A percentile compares a stretch with the other conserved stretches of the same genome.
Evolutionary conservation across 1,140 invertebrate species (phyloP).

Genomic region (Drosophila pseudoananassae): DNA sequence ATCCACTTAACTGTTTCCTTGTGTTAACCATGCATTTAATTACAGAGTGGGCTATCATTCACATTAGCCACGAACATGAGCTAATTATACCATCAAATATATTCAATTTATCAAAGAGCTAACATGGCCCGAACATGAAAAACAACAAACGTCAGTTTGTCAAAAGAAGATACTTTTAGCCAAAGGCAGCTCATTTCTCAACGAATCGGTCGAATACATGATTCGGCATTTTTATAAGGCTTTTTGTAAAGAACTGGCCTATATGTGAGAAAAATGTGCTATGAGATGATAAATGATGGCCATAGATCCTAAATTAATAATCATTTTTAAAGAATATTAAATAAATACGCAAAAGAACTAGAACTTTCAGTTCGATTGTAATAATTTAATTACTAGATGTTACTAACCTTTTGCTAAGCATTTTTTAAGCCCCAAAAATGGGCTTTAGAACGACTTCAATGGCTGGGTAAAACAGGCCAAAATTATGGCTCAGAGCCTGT

Average conservation of each 20-base stretch:
- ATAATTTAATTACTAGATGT: conserved; percentile 9
- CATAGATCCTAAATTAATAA: conserved; percentile 1
- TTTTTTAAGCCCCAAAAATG: conserved; percentile 20
- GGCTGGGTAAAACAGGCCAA: not conserved
- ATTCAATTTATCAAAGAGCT: conserved; percentile 69
- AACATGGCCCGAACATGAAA: conserved; percentile 42
- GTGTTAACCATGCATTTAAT: conserved; percentile 37
- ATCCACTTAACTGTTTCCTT: conserved; percentile 26
- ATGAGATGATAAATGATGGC: conserved; percentile 33
- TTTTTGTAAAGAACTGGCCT: conserved; percentile 14
- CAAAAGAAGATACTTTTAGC: conserved; percentile 57
- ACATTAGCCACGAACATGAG: conserved; percentile 68
- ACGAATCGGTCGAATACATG: conserved; percentile 23
- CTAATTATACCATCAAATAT: conserved; percentile 70
- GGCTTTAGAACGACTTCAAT: conserved; percentile 29
- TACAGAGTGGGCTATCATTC: conserved; percentile 33
- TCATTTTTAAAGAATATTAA: not conserved
- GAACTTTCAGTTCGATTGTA: not conserved
- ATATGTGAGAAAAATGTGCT: conserved; percentile 34
- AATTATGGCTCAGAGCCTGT: conserved; percentile 10
- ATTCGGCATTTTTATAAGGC: conserved; percentile 55
- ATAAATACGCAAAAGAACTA: not conserved
- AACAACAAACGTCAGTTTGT: conserved; percentile 66
- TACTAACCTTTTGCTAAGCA: conserved; percentile 1
- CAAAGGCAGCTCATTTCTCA: conserved; percentile 14